phyloP scores from a whole-genome alignment of 2,113 vertebrate species.

The Philantomba maxwellii region DNA sequence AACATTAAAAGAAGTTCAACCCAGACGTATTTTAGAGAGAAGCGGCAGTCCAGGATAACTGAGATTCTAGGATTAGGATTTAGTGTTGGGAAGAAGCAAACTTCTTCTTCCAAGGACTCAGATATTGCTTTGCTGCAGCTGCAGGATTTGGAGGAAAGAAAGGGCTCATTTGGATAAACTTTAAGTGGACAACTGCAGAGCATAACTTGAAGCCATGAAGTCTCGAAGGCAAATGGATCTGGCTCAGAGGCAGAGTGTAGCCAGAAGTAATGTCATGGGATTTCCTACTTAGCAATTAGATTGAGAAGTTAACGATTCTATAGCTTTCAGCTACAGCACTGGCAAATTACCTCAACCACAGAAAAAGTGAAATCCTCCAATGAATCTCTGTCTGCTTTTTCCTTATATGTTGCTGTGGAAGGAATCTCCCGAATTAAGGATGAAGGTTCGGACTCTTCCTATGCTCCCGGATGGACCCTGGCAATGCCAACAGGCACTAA shows the following conservation, averaged over 20 bases:
- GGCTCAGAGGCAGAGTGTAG: not conserved
- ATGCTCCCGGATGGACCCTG: slow-evolving; percentile 5
- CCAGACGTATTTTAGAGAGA: not conserved
- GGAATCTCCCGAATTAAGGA: slow-evolving; percentile 58
- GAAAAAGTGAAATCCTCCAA: not conserved
- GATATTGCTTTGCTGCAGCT: not conserved
- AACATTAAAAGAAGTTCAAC: not conserved
- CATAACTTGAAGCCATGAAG: not conserved
- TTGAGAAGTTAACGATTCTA: not conserved
- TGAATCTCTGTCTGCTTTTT: not conserved
- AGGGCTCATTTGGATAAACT: not conserved
- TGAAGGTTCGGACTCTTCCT: slow-evolving; percentile 26
- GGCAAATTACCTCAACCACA: not conserved
- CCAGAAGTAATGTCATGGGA: not conserved
- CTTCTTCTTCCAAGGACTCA: not conserved
- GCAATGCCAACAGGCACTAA: not conserved
- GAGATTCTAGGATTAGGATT: not conserved
- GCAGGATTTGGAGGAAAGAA: not conserved
- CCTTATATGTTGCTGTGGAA: slow-evolving; percentile 34
- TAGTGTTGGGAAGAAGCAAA: not conserved
- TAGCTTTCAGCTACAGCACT: not conserved
- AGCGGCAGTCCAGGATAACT: not conserved
- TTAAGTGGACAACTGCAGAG: not conserved
- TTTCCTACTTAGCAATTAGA: not conserved
- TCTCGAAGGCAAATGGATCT: not conserved